phyloP scores from a whole-genome alignment of 2,797 vertebrate species.

The Discoglossus pictus region DNA sequence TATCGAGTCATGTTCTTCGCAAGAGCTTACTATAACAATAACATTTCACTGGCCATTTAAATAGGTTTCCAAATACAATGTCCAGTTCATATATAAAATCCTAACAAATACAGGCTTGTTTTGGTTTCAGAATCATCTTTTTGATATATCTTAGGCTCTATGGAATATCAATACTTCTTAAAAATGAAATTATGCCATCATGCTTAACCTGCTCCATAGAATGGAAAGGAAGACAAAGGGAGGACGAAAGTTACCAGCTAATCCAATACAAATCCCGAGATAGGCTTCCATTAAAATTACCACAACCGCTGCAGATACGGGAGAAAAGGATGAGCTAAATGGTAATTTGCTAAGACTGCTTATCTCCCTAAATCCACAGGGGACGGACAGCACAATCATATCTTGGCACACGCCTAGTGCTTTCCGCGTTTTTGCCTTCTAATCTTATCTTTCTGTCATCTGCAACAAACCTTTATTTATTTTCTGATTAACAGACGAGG shows the following conservation, averaged over 20 bases:
- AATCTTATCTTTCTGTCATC: constrained; percentile 44
- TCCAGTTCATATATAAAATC: too few species aligned
- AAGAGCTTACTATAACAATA: too few species aligned
- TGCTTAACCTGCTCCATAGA: constrained; percentile 23
- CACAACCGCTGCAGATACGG: constrained; percentile 42
- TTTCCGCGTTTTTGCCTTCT: constrained; percentile 47
- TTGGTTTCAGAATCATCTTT: too few species aligned
- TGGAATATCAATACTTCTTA: constrained; percentile 31
- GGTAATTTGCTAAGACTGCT: constrained; percentile 57
- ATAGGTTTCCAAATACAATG: too few species aligned
- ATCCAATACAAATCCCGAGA: constrained; percentile 40
- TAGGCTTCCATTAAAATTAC: constrained; percentile 52
- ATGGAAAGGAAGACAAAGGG: constrained; percentile 18
- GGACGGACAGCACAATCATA: constrained; percentile 56
- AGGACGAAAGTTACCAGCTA: constrained; percentile 25
- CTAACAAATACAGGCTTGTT: too few species aligned
- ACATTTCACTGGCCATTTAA: too few species aligned
- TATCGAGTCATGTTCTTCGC: too few species aligned
- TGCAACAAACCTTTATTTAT: constrained; percentile 37
- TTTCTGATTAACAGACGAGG: constrained; percentile 39
- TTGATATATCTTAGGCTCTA: constrained; percentile 20
- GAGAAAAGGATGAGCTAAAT: constrained; percentile 57
- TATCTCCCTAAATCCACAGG: constrained; percentile 55
- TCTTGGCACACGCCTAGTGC: constrained; percentile 45
- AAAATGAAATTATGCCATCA: constrained; percentile 28